phyloP scores from a whole-genome alignment of 2,888 invertebrate genomes.

The Blastobasis adustella region DNA sequence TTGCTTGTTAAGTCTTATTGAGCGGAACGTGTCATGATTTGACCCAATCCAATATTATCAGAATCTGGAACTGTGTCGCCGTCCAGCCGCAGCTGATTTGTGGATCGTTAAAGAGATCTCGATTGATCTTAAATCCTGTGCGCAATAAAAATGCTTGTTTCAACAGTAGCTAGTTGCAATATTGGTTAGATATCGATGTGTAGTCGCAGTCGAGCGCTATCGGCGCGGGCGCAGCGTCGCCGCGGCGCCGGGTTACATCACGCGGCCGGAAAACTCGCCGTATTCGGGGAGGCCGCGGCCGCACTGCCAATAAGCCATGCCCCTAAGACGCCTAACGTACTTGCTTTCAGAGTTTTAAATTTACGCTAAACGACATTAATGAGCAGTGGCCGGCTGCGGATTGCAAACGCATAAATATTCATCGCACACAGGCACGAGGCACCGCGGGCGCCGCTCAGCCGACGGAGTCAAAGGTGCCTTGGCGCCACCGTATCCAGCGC shows the following conservation, averaged over 20 bases:
- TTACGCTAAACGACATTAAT: conserved; percentile 60
- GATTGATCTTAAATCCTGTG: neutral
- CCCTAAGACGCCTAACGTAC: too few relatives aligned
- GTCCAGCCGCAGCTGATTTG: too few relatives aligned
- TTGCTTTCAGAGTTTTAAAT: conserved; percentile 61
- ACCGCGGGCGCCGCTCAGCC: conserved; percentile 34
- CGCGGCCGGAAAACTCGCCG: conserved; percentile 58
- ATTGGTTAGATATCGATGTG: conserved; percentile 1
- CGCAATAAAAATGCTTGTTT: neutral
- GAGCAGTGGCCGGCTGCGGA: conserved; percentile 40
- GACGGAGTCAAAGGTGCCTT: conserved; percentile 52
- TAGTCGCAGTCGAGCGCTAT: neutral
- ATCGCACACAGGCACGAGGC: conserved; percentile 28
- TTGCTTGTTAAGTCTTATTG: too few relatives aligned
- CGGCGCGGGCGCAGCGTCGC: conserved; percentile 32
- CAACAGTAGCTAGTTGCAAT: conserved; percentile 1
- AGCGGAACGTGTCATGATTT: conserved; percentile 7
- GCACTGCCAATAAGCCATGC: conserved; percentile 35
- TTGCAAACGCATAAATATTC: conserved; percentile 54
- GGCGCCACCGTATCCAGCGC: conserved; percentile 30
- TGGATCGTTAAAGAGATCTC: conserved; percentile 3
- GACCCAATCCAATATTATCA: too few relatives aligned
- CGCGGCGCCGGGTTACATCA: conserved; percentile 67
- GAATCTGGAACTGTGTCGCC: too few relatives aligned
- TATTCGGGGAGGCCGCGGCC: conserved; percentile 42